These are phyloP conservation scores for Coranthus polyacanthus DNA, from an alignment of 2,797 vertebrate species.

Conservation along the genomic window DNA sequence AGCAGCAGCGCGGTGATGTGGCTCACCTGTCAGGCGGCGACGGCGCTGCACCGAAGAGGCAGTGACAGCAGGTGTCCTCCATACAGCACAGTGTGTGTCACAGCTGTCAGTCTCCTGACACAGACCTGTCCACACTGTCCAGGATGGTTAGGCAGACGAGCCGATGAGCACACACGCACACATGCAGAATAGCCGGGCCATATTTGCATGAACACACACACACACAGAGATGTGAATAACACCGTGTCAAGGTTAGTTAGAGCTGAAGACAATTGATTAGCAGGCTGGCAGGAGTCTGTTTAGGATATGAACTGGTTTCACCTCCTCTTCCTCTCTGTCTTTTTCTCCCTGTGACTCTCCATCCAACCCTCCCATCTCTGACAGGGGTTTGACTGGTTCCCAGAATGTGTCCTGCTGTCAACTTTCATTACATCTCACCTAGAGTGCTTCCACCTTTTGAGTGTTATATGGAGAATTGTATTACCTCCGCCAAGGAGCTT, in stretches of 20 bases:
- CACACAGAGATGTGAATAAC: conserved; percentile 43
- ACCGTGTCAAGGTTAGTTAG: conserved; percentile 74
- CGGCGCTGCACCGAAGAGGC: conserved; percentile 54
- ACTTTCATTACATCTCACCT: conserved; percentile 48
- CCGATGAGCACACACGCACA: conserved; percentile 4
- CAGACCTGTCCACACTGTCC: conserved; percentile 68
- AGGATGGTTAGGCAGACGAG: conserved; percentile 55
- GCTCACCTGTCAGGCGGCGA: conserved; percentile 71
- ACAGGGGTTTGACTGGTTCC: conserved; percentile 48
- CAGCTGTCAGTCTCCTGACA: conserved; percentile 73
- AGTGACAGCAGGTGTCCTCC: conserved; percentile 82
- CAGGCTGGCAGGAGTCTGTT: conserved; percentile 64
- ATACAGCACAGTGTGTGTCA: conserved; percentile 76
- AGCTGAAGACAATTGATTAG: conserved; percentile 73
- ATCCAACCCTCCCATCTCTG: conserved; percentile 24
- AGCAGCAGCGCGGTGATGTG: not conserved
- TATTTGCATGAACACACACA: conserved; percentile 45
- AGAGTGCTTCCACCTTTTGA: conserved; percentile 37
- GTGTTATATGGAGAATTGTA: conserved; percentile 1
- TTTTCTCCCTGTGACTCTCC: conserved; percentile 15
- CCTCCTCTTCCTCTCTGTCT: conserved; percentile 21
- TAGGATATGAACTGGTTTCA: conserved; percentile 58
- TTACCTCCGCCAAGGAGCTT: too few species aligned
- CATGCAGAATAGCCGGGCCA: not conserved
- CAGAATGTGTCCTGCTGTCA: conserved; percentile 58